Base-by-base conservation (phyloP, 2,797 vertebrate genomes). In the Apogon hyalosoma region DNA sequence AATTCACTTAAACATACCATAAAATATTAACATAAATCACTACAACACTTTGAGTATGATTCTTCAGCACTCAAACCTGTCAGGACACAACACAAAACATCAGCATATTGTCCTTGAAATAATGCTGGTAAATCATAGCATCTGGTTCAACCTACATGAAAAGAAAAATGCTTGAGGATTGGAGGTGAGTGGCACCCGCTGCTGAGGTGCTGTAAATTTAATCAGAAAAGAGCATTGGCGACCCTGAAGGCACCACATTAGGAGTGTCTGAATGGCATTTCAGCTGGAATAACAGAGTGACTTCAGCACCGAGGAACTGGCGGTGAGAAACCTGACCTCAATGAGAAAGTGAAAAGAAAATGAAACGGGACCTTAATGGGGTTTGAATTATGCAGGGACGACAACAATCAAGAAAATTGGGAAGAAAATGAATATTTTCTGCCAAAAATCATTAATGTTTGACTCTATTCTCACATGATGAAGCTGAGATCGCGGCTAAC, bases 191-290 rank as follows among this genome's bases (percentile, higher is more conserved):
- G 4, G 12, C 48, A n/a, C 5, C 40, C n/a, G 5, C 5, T 16
- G 36, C 15, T 0, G 6, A 57, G 28, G 28, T 66, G 61, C 24
- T 78, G 47, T 63, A 70, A 70, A 64, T 73, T 73, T 63, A 76
- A 79, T 81, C 62, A 73, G 46, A 41, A 31, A 15, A 9, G 52
- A 56, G 55, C 55, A 42, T 56, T 3, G 47, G 63, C 38, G 48
- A 47, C 50, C 71, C 40, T 67, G 75, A 76, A 73, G 14, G 63
- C 65, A 54, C 47, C 58, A 65, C 33, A 42, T 36, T 28, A 13
- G 3, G 14, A 36, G 13, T 12, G 11, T 39, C 18, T 60, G 36
- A 64, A 40, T 56, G 40, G 39, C 24, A 41, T 40, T 47, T 53
- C 8, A n/a, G 1, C 39, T 16, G 9, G 28, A 63, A 60, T 33